These are phyloP conservation scores for Glyphotaelius pellucidus DNA, from an alignment of 2,888 invertebrate genomes.

Conservation along the genomic window DNA sequence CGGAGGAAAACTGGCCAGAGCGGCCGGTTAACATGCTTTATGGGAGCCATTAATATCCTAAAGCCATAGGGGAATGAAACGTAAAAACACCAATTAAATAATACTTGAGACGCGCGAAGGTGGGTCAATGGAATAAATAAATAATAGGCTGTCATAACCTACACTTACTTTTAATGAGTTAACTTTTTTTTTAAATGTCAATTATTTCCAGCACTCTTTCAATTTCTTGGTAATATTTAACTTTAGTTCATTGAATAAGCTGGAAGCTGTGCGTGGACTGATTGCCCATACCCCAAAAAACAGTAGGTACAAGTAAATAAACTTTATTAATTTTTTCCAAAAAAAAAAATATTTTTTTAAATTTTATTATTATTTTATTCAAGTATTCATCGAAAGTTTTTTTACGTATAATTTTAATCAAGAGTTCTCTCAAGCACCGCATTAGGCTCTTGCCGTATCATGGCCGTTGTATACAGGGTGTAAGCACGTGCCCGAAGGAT, in stretches of 20 bases:
- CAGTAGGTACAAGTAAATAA: too few relatives aligned
- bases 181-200: neutral
- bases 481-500: too few relatives aligned
- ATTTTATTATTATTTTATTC: too few relatives aligned
- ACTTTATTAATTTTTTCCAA: too few relatives aligned
- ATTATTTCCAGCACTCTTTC: neutral
- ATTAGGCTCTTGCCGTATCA: too few relatives aligned
- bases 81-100: slow-evolving; percentile 46
- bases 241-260: neutral
- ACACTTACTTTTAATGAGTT: neutral
- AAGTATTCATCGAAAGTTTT: too few relatives aligned
- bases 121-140: slow-evolving; percentile 9
- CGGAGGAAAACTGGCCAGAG: slow-evolving; percentile 27
- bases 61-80: neutral
- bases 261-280: neutral
- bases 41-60: slow-evolving; percentile 44
- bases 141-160: neutral
- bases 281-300: too few relatives aligned
- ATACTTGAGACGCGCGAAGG: neutral
- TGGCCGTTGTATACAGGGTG: too few relatives aligned
- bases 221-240: neutral
- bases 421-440: too few relatives aligned
- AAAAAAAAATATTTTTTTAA: too few relatives aligned
- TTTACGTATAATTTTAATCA: too few relatives aligned
- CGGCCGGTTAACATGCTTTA: slow-evolving; percentile 49